These are phyloP conservation scores for Zaprionus ornatus DNA, from an alignment of 1,140 invertebrate species.

Conservation along the genomic window DNA sequence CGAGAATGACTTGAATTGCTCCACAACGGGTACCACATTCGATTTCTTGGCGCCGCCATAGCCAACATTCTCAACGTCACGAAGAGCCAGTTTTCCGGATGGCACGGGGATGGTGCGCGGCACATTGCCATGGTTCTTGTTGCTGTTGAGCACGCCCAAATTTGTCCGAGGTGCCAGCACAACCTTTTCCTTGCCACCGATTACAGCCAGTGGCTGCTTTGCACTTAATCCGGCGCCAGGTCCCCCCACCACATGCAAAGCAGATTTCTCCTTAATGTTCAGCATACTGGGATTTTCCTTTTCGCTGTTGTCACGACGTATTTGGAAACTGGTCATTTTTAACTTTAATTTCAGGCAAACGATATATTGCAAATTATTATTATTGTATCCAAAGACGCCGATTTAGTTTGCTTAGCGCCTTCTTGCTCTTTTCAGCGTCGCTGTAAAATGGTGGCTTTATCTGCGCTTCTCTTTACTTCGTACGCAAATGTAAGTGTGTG, in stretches of 20 bases:
- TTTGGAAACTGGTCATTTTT: conserved; percentile 85
- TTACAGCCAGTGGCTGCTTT: conserved; percentile 65
- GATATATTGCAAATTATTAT: conserved; percentile 3
- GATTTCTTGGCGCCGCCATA: conserved; percentile 63
- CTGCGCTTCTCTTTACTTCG: conserved; percentile 59
- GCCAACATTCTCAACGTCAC: conserved; percentile 59
- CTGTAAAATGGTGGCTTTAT: conserved; percentile 63
- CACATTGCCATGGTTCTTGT: conserved; percentile 80
- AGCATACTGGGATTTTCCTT: conserved; percentile 84
- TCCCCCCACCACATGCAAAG: neutral
- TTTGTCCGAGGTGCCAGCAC: conserved; percentile 71
- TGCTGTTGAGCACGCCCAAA: conserved; percentile 84
- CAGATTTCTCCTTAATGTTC: conserved; percentile 35
- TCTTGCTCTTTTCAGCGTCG: conserved; percentile 31
- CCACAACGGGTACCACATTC: conserved; percentile 84
- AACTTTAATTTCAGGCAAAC: conserved; percentile 8
- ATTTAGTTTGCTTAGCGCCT: conserved; percentile 20
- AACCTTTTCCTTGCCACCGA: conserved; percentile 38
- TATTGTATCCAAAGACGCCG: conserved; percentile 38
- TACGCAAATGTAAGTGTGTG: conserved; percentile 24
- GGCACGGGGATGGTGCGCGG: conserved; percentile 49
- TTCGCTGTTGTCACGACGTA: conserved; percentile 87
- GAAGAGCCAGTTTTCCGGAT: conserved; percentile 68
- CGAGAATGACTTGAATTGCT: conserved; percentile 89
- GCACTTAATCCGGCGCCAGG: neutral